These are phyloP conservation scores for Sesia apiformis DNA, from an alignment of 2,888 invertebrate genomes.

Conservation along the genomic window DNA sequence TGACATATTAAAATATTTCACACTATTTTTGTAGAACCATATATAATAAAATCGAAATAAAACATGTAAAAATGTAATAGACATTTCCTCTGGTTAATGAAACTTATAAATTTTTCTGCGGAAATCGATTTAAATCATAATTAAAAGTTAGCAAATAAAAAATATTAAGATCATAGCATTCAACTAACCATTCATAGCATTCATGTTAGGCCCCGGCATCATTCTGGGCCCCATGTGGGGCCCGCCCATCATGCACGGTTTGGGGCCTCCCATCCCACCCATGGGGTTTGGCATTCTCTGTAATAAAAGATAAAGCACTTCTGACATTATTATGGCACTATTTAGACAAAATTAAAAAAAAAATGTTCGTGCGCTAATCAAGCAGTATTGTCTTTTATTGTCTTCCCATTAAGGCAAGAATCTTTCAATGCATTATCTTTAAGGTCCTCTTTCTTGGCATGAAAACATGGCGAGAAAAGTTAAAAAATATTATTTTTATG, in stretches of 20 bases:
- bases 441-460: too few species aligned
- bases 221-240: conserved; percentile 69
- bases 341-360: not conserved
- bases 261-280: conserved; percentile 69
- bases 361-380: not conserved
- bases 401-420: too few species aligned
- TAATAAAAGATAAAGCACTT: conserved; percentile 13
- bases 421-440: too few species aligned
- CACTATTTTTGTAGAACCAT: too few species aligned
- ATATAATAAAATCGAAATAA: too few species aligned
- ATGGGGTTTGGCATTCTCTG: conserved; percentile 71
- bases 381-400: not conserved
- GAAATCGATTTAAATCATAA: not conserved
- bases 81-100: too few species aligned
- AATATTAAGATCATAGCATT: not conserved
- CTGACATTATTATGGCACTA: not conserved
- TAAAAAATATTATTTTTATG: too few species aligned
- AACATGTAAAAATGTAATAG: too few species aligned
- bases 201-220: conserved; percentile 69
- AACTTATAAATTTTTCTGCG: too few species aligned
- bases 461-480: too few species aligned
- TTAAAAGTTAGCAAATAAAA: not conserved
- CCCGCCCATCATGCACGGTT: conserved; percentile 70
- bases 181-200: conserved; percentile 61
- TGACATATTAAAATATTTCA: too few species aligned